Conservation (phyloP, 2,888 invertebrate genomes). For the Vesta saturnalis region DNA sequence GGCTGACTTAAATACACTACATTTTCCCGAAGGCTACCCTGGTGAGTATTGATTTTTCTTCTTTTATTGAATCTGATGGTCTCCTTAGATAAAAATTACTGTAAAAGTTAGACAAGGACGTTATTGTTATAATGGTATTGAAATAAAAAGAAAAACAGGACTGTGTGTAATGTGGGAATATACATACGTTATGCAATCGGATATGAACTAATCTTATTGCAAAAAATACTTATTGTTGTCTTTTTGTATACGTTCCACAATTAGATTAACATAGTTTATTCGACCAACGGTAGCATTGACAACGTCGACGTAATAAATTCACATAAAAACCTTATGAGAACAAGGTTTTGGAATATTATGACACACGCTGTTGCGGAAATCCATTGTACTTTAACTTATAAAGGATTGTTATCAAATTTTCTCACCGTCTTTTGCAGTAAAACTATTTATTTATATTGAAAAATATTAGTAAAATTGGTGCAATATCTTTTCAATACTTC, state of each 20-base stretch:
- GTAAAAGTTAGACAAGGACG: neutral
- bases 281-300: conserved; percentile 16
- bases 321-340: conserved; percentile 33
- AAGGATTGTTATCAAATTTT: conserved; percentile 30
- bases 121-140: neutral
- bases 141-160: neutral
- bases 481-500: too few relatives aligned
- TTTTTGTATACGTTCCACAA: neutral
- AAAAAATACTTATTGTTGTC: conserved; percentile 2
- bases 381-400: conserved; percentile 31
- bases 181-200: neutral
- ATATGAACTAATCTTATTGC: conserved; percentile 10
- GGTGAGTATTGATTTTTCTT: conserved; percentile 62
- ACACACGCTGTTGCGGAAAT: conserved; percentile 35
- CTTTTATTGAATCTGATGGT: neutral
- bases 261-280: conserved; percentile 9
- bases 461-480: conserved; percentile 6
- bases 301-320: conserved; percentile 30
- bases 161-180: conserved; percentile 19
- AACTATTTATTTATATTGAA: conserved; percentile 11
- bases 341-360: conserved; percentile 36
- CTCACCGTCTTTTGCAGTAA: conserved; percentile 5
- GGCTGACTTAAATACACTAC: conserved; percentile 68
- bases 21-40: conserved; percentile 74
- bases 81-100: conserved; percentile 1